A percentile compares a stretch with the other conserved stretches of the same genome.
These are phyloP conservation scores for Leucoma salicis DNA, from an alignment of 2,888 invertebrate genomes.

Conservation along the genomic window DNA sequence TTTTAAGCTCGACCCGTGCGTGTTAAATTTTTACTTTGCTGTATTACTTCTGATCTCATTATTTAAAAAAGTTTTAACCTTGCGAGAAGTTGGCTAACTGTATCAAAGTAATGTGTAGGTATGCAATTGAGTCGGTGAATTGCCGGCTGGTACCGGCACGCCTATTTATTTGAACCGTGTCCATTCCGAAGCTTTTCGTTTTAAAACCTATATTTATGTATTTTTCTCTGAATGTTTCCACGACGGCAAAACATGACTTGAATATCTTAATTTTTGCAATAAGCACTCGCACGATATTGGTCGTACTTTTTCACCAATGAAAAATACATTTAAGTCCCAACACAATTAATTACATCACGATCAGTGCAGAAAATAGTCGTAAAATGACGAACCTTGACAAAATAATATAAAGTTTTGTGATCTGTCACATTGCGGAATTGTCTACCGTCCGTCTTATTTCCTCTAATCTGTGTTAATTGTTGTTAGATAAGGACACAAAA, in stretches of 20 bases:
- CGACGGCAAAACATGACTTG: constrained; percentile 52
- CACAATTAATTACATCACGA: constrained; percentile 60
- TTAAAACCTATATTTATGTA: constrained; percentile 51
- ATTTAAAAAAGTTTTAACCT: constrained; percentile 27
- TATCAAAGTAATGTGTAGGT: constrained; percentile 31
- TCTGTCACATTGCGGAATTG: constrained; percentile 70
- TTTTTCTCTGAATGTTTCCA: constrained; percentile 41
- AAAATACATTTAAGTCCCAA: constrained; percentile 33
- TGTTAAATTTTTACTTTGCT: constrained; percentile 5
- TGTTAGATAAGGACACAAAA: constrained; percentile 66
- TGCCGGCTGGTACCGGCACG: constrained; percentile 37
- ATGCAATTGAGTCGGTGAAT: constrained; percentile 20
- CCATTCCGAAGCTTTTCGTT: constrained; percentile 43
- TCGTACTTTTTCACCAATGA: constrained; percentile 60
- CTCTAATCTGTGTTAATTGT: constrained; percentile 41
- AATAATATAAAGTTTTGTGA: constrained; percentile 55
- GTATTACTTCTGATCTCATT: constrained; percentile 23
- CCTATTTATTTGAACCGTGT: constrained; percentile 51
- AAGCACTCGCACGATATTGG: constrained; percentile 48
- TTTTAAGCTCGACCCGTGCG: constrained; percentile 10
- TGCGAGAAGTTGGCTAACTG: constrained; percentile 26
- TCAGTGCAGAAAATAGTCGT: constrained; percentile 73
- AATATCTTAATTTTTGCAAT: constrained; percentile 57
- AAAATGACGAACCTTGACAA: constrained; percentile 72
- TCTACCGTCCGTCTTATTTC: constrained; percentile 52